Base-by-base conservation (phyloP, 2,113 vertebrate species). In the Micronycteris hirsuta region DNA sequence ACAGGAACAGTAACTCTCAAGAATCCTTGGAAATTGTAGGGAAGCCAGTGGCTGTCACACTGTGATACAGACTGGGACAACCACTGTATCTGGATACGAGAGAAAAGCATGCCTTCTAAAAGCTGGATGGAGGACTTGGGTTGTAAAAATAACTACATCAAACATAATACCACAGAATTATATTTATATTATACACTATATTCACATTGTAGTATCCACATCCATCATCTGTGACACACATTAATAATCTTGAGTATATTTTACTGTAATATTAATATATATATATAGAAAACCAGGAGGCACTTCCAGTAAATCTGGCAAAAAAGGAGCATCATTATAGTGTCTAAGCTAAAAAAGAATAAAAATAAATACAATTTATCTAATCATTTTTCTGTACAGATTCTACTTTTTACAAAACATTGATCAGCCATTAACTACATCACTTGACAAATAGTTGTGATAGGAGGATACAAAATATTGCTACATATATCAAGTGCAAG, bases 331-430 rank as follows among this genome's bases (percentile, higher is more conserved):
- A 99, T 99, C 99, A 99, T 98, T 99, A 99, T 99, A 98, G 98
- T 99, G 98, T 99, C 99, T 99, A 99, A 98, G 98, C 99, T 99
- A 99, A 99, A 99, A 98, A 99, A 99, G 98, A 98, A 99, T 99
- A 99, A 99, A 99, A 99, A 99, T 99, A 99, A 99, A 99, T 99
- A 99, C 98, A 97, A 98, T 99, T 98, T 99, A 98, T 99, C 98
- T 99, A 99, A 99, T 98, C 99, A 98, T 98, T 98, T 98, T 98
- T 98, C 99, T 99, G 98, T 99, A 99, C 99, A 99, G 98, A 98
- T 98, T 99, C 98, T 99, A 99, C 99, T 99, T 99, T 99, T 99
- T 99, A 99, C 99, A 99, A 99, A 99, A 99, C 98, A 99, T 99
- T 98, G 98, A 99, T 98, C 98, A 98, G 98, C 98, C 98, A 98